phyloP scores from a whole-genome alignment of 1,140 invertebrate species.

The Penaeus vannamei region DNA sequence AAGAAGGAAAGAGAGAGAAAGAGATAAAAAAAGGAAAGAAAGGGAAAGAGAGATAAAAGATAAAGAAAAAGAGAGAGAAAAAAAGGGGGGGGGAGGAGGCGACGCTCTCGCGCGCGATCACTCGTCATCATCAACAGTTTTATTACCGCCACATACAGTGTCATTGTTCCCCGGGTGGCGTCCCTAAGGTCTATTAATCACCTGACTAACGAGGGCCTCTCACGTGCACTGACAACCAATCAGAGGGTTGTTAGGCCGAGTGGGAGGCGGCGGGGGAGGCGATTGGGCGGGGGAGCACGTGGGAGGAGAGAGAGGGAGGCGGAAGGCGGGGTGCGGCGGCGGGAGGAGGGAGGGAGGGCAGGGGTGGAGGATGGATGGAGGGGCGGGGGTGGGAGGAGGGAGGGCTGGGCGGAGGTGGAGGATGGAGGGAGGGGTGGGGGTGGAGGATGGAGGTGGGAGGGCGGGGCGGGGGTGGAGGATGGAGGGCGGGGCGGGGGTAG shows the following conservation, averaged over 20 bases:
- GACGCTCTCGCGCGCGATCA: neutral
- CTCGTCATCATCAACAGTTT: neutral
- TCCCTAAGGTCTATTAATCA: conserved; percentile 46
- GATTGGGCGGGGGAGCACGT: neutral
- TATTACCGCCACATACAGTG: conserved; percentile 38
- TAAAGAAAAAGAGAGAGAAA: neutral
- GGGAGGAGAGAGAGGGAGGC: neutral
- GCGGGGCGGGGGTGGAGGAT: no score
- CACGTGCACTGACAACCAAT: conserved; percentile 58
- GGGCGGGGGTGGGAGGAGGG: no score
- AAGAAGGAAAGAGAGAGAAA: neutral
- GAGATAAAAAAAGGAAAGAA: no score
- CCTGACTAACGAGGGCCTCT: conserved; percentile 47
- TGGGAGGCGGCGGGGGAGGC: neutral
- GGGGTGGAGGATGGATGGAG: no score
- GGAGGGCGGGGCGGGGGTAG: no score
- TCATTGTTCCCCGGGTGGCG: neutral
- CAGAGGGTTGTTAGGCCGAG: conserved; percentile 2
- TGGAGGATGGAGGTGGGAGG: no score
- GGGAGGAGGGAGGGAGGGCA: no score
- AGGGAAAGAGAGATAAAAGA: neutral
- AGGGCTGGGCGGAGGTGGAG: neutral
- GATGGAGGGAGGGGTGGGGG: no score
- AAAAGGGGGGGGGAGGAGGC: neutral
- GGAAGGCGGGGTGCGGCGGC: neutral